Conservation (phyloP, 2,888 invertebrate genomes). For the Lithophane leautieri region DNA sequence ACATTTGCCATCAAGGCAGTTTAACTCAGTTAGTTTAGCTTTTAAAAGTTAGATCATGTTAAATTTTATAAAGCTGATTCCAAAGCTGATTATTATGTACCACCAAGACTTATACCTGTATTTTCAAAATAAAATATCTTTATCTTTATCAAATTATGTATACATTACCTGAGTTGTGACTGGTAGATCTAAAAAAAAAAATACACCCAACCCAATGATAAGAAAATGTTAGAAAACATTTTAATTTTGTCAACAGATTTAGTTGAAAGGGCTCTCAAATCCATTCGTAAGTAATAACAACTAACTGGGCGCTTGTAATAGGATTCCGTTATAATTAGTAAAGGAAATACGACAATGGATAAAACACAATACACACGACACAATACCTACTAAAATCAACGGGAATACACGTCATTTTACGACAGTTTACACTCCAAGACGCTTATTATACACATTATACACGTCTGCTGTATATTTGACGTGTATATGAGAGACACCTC, state of each 20-base stretch:
- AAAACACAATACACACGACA: not conserved
- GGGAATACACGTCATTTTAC: constrained; percentile 39
- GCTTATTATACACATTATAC: constrained; percentile 6
- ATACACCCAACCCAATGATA: not conserved
- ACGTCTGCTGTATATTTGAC: constrained; percentile 33
- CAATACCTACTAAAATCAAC: constrained; percentile 23
- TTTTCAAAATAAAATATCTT: no score
- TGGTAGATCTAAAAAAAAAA: not conserved
- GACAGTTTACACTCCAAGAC: constrained; percentile 54
- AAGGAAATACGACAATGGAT: not conserved
- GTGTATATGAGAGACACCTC: constrained; percentile 39
- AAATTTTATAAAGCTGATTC: not conserved
- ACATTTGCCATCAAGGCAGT: not conserved
- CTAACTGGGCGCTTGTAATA: not conserved
- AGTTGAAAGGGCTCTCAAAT: no score
- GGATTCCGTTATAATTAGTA: no score
- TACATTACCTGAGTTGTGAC: not conserved
- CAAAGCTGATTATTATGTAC: no score
- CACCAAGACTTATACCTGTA: no score
- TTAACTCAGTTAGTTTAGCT: not conserved
- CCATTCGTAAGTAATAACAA: not conserved
- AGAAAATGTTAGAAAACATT: not conserved
- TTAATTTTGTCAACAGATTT: not conserved
- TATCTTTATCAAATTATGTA: no score
- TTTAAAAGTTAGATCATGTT: not conserved